phyloP scores from a whole-genome alignment of 2,797 vertebrate species.

The Darevskia mixta region DNA sequence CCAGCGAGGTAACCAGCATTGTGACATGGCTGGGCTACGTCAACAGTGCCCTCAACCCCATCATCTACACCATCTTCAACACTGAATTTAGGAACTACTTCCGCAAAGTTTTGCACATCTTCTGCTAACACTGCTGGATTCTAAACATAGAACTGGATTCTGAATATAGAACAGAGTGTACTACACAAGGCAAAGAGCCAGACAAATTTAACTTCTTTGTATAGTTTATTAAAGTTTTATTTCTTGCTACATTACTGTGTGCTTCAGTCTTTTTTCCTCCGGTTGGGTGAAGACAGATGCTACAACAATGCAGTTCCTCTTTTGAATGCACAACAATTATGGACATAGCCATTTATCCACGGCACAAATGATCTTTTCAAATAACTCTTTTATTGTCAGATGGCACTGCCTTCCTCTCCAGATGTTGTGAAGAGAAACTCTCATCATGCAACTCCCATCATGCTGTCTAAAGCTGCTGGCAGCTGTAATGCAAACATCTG shows the following conservation, averaged over 20 bases:
- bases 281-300: background rate
- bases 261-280: slow-evolving; percentile 10
- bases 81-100: slow-evolving; percentile 93
- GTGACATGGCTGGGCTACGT: slow-evolving; percentile 97
- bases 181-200: background rate
- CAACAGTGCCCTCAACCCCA: slow-evolving; percentile 95
- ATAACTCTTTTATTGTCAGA: background rate
- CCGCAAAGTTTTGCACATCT: slow-evolving; percentile 84
- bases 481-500: too few species aligned
- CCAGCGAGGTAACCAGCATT: slow-evolving; percentile 87
- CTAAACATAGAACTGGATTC: slow-evolving; percentile 14
- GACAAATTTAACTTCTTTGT: slow-evolving; percentile 6
- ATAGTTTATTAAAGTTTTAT: slow-evolving; percentile 72
- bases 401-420: too few species aligned
- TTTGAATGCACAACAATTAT: background rate
- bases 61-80: slow-evolving; percentile 96
- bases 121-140: slow-evolving; percentile 69
- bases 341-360: background rate
- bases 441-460: too few species aligned
- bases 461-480: too few species aligned
- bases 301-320: background rate
- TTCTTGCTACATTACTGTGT: slow-evolving; percentile 60
- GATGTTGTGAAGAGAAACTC: too few species aligned
- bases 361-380: background rate
- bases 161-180: background rate